Evolutionary conservation across 2,888 invertebrate genomes (phyloP).

Genomic region (Philopedon plagiatum): DNA sequence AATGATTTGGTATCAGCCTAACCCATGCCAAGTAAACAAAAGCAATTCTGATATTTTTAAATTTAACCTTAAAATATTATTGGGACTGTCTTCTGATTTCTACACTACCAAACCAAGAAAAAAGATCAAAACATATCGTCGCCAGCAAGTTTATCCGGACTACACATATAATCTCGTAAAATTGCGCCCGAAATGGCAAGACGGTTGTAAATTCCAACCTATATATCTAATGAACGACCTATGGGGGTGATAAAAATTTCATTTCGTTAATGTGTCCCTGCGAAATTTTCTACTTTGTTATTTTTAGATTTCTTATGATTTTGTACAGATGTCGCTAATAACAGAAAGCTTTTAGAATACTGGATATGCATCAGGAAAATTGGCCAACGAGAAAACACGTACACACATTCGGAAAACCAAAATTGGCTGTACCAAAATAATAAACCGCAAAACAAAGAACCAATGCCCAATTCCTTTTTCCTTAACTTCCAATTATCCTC

Average conservation of each 20-base stretch:
- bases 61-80: too few species aligned
- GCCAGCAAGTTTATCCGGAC: not conserved
- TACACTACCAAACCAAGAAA: too few species aligned
- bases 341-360: not conserved
- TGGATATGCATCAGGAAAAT: too few species aligned
- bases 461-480: not conserved
- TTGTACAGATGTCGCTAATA: not conserved
- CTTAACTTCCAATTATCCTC: not conserved
- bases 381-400: too few species aligned
- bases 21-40: too few species aligned
- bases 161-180: not conserved
- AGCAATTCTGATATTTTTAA: too few species aligned
- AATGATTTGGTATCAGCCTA: too few species aligned
- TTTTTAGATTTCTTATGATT: conserved; percentile 13
- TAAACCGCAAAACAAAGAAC: too few species aligned
- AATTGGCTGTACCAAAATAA: too few species aligned
- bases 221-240: conserved; percentile 3
- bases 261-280: conserved; percentile 2
- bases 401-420: too few species aligned
- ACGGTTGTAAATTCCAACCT: conserved; percentile 1
- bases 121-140: too few species aligned
- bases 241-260: conserved; percentile 11
- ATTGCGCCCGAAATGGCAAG: not conserved
- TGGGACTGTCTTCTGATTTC: too few species aligned
- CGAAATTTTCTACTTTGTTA: not conserved